phyloP scores from a whole-genome alignment of 2,113 vertebrate genomes.

The Paralichthys olivaceus region DNA sequence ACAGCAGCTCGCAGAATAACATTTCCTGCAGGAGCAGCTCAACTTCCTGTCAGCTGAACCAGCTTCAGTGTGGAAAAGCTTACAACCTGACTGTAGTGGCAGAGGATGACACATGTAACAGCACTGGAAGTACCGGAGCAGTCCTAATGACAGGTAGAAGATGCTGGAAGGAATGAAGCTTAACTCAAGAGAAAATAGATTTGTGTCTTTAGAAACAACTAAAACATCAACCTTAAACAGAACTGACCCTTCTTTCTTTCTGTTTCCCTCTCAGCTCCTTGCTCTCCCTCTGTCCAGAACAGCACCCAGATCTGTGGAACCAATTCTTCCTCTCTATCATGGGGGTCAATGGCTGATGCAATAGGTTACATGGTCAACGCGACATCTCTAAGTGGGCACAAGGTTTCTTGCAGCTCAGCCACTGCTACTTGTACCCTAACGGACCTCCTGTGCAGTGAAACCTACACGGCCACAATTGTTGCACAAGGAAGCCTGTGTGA shows the following conservation, averaged over 20 bases:
- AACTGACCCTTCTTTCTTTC: neutral
- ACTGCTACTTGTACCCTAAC: conserved; percentile 53
- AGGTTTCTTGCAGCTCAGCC: conserved; percentile 53
- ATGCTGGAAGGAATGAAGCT: neutral
- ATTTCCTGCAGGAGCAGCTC: conserved; percentile 65
- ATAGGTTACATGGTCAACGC: conserved; percentile 62
- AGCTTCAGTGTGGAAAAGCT: conserved; percentile 73
- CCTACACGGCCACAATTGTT: conserved; percentile 58
- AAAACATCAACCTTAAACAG: neutral
- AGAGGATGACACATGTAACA: conserved; percentile 70
- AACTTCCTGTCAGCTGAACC: conserved; percentile 72
- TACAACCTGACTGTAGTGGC: conserved; percentile 77
- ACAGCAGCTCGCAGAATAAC: conserved; percentile 24
- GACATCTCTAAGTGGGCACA: conserved; percentile 42
- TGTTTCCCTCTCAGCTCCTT: conserved; percentile 60
- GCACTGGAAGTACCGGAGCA: conserved; percentile 48
- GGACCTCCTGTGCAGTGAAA: conserved; percentile 70
- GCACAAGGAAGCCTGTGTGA: conserved; percentile 64
- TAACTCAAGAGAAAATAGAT: neutral
- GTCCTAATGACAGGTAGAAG: conserved; percentile 67
- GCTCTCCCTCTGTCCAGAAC: conserved; percentile 56
- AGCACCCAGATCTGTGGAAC: conserved; percentile 63
- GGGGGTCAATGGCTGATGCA: conserved; percentile 52
- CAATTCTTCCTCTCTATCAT: conserved; percentile 63
- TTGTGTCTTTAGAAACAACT: neutral